Evolutionary conservation across 2,113 vertebrate genomes (phyloP), one percentile per base, ranked within the genome.

Genomic region (Oncorhynchus keta): DNA sequence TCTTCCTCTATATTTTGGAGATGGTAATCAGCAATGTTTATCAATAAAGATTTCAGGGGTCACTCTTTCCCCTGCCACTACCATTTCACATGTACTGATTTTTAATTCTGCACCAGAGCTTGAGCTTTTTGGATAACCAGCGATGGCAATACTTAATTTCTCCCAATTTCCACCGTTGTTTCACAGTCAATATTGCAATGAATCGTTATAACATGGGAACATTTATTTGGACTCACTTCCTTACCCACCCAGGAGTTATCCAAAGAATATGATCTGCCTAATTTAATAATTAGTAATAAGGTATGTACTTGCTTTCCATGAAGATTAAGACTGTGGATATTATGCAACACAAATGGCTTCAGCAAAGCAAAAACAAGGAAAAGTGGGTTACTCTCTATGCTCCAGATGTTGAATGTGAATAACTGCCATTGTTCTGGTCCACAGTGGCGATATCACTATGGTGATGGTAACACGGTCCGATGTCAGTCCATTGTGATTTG

Each of bases 311-410:
- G 45, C 68, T 70, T 30, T 24, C 20, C 68, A 70, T 22, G 20
- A 70, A 70, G 35, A 70, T 70, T 70, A 51, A 70, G 68, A 26
- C 68, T 45, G 35, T 70, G 68, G 68, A 70, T 70, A 70, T 70
- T 70, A 70, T 70, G 45, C 68, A 70, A 48, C 68, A 70, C n/a
- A 45, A 70, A 70, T 51, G 45, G 68, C 68, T 70, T 48, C 68
- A 70, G 9, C 45, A 70, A 70, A 49, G 68, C 35, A 48, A 70
- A 70, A 70, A 70, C 68, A 45, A n/a, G 39, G 45, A 28, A 49
- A 70, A 70, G 68, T 70, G 45, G 68, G 39, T 70, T 70, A 32
- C 45, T 48, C 32, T 70, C 26, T 30, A 70, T 70, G 68, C 68
- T 70, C 35, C 6, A 70, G 49, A 22, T 70, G 68, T 70, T 70